phyloP scores from a whole-genome alignment of 2,797 vertebrate species.

The Hyperoplus immaculatus region DNA sequence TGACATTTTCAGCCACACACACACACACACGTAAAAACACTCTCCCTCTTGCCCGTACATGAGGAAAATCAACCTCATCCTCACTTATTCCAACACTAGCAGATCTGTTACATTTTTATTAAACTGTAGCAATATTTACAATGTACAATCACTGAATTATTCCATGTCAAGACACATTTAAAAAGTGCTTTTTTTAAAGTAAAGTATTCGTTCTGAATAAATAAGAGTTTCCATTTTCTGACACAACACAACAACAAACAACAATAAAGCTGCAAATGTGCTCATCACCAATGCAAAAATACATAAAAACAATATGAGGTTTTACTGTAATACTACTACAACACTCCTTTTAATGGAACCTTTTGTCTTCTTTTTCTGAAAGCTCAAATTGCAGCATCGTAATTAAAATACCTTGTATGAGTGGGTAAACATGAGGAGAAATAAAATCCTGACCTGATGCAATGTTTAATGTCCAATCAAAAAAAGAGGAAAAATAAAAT shows the following conservation, averaged over 20 bases:
- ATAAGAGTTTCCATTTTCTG: constrained; percentile 76
- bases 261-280: constrained; percentile 72
- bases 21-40: neutral
- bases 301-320: constrained; percentile 60
- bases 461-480: constrained; percentile 56
- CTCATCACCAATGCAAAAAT: constrained; percentile 53
- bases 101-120: constrained; percentile 78
- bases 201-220: constrained; percentile 77
- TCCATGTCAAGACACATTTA: constrained; percentile 78
- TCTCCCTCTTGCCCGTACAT: neutral
- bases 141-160: constrained; percentile 78
- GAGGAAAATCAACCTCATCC: constrained; percentile 24
- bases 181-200: constrained; percentile 79
- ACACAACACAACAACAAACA: constrained; percentile 74
- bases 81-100: constrained; percentile 31
- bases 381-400: constrained; percentile 53
- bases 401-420: constrained; percentile 56
- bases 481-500: constrained; percentile 50
- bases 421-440: constrained; percentile 43
- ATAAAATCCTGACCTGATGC: constrained; percentile 63
- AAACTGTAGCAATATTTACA: constrained; percentile 76
- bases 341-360: constrained; percentile 25
- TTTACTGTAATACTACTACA: constrained; percentile 64
- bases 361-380: constrained; percentile 31
- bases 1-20: constrained; percentile 11